phyloP scores from a whole-genome alignment of 2,797 vertebrate genomes.

The Avahi laniger region DNA sequence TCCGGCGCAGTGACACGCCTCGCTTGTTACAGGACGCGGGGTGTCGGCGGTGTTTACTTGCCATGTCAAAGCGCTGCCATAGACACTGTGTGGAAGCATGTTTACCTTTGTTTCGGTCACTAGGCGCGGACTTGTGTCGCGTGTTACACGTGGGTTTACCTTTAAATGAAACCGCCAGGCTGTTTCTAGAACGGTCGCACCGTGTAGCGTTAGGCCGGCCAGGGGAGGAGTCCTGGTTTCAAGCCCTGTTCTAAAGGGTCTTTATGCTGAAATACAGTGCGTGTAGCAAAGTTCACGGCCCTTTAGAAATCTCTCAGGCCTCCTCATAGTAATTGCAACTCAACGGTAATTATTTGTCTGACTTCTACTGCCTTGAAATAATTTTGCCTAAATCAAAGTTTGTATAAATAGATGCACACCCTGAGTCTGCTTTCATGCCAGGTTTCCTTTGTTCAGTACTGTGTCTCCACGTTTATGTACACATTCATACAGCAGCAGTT shows the following conservation, averaged over 20 bases:
- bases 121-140: background rate
- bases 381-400: background rate
- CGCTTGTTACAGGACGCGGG: background rate
- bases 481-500: background rate
- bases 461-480: background rate
- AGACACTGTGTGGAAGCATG: background rate
- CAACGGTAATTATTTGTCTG: background rate
- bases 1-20: background rate
- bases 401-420: background rate
- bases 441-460: background rate
- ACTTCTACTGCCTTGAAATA: background rate
- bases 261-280: background rate
- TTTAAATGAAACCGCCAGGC: background rate
- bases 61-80: background rate
- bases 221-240: background rate
- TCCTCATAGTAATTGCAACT: background rate
- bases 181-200: background rate
- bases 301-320: background rate
- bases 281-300: background rate
- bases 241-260: background rate
- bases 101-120: background rate
- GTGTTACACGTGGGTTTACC: background rate
- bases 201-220: background rate
- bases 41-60: background rate
- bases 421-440: background rate